Base-by-base conservation (phyloP, 2,888 invertebrate genomes). In the Lasius platythorax region DNA sequence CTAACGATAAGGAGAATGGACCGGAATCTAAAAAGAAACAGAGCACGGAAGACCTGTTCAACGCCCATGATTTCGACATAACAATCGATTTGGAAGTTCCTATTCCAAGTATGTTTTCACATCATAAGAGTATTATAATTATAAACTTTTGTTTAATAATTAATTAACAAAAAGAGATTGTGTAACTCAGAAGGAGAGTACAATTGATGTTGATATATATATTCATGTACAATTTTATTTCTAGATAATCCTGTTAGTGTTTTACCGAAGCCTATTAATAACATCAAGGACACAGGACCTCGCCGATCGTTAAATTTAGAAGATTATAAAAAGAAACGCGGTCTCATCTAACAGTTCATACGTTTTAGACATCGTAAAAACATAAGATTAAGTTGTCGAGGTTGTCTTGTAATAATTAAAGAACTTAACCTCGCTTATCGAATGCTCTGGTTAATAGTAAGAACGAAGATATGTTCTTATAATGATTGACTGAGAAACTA, bases 61-160 rank as follows among this genome's bases (percentile, higher is more conserved):
- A 95, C 91, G 96, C 96, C 82, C 99, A 99, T 94, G 98, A 99
- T 95, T 99, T 99, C 95, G 99, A 99, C 93, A 98, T 99, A 92
- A 98, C 97, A 95, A 99, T 99, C 88, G 99, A 99, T 94, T 95
- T 98, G 82, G 98, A 98, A 95, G 97, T 98, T 91, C 97, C 98
- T 75, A 95, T 97, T 90, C 97, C 97, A 89, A 97, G 98, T 98
- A 94, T 96, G 96, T 96, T 88, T 84, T n/a, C 50, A 53, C 2
- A 53, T 53, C n/a, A 11, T 33, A 82, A 43, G 33, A 8, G 12
- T 70, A 30, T 40, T n/a, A 9, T 46, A 33, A 23, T 82, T 85
- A 46, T 68, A 12, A 82, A 64, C 33, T 79, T 70, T 73, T 70
- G 9, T 23, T 15, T 1, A 37, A 46, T 9, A 33, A 43, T 58